phyloP scores from a whole-genome alignment of 2,113 vertebrate species.

The Anhinga anhinga region DNA sequence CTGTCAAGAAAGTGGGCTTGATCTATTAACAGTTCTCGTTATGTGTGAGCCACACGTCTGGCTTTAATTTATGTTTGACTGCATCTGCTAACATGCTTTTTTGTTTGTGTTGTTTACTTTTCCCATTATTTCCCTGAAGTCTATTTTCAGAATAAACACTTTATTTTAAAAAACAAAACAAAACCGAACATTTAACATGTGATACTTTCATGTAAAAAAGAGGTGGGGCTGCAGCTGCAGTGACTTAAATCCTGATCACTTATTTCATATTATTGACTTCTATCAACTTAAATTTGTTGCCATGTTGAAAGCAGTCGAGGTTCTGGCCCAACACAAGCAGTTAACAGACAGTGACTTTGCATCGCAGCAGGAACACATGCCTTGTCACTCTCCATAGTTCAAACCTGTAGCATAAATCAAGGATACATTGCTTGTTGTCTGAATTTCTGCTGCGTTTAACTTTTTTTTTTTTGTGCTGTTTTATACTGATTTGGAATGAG shows the following conservation, averaged over 20 bases:
- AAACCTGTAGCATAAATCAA: not conserved
- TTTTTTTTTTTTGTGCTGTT: not conserved
- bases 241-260: not conserved
- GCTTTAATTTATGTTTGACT: not conserved
- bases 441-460: not conserved
- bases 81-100: not conserved
- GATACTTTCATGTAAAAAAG: not conserved
- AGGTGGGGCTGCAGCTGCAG: not conserved
- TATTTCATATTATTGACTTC: not conserved
- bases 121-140: slow-evolving; percentile 2
- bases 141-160: slow-evolving; percentile 39
- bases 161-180: not conserved
- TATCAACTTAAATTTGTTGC: not conserved
- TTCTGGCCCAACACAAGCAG: not conserved
- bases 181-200: not conserved
- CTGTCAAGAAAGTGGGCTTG: not conserved
- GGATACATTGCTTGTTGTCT: rapidly evolving
- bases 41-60: not conserved
- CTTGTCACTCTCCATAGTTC: not conserved
- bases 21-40: not conserved
- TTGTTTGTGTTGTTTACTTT: not conserved
- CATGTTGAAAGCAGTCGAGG: not conserved
- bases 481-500: not conserved
- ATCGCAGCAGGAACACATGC: not conserved
- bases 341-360: not conserved